Percentiles rank a stretch among this genome's conserved stretches.
Conservation (phyloP, 1,140 invertebrate genomes). For the Antheraea pernyi region DNA sequence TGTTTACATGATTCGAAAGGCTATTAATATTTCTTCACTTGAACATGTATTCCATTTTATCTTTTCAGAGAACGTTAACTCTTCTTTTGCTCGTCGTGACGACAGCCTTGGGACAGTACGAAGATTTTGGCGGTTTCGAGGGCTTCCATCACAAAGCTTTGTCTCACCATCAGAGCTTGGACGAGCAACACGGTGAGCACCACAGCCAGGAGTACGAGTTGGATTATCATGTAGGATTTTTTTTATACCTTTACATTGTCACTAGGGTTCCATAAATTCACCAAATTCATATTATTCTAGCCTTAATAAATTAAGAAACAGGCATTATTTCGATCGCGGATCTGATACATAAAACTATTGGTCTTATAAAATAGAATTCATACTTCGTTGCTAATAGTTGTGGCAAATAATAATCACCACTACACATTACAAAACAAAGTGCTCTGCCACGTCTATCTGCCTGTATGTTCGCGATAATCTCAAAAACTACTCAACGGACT, state of each 20-base stretch:
- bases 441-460: too few relatives aligned
- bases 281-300: not conserved
- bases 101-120: conserved; percentile 44
- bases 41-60: too few relatives aligned
- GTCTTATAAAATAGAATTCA: too few relatives aligned
- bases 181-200: conserved; percentile 42
- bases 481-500: too few relatives aligned
- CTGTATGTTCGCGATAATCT: too few relatives aligned
- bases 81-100: conserved; percentile 41
- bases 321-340: too few relatives aligned
- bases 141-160: conserved; percentile 47
- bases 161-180: conserved; percentile 33
- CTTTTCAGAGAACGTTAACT: conserved; percentile 43
- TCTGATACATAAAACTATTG: too few relatives aligned
- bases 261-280: not conserved
- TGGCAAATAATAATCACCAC: too few relatives aligned
- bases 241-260: not conserved
- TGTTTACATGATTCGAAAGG: too few relatives aligned
- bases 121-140: conserved; percentile 39
- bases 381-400: too few relatives aligned
- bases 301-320: not conserved
- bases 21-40: too few relatives aligned
- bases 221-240: conserved; percentile 62
- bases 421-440: too few relatives aligned
- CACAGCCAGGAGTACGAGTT: conserved; percentile 61